Evolutionary conservation across 2,888 invertebrate genomes (phyloP).

Genomic region (Eumerus sabulonum): DNA sequence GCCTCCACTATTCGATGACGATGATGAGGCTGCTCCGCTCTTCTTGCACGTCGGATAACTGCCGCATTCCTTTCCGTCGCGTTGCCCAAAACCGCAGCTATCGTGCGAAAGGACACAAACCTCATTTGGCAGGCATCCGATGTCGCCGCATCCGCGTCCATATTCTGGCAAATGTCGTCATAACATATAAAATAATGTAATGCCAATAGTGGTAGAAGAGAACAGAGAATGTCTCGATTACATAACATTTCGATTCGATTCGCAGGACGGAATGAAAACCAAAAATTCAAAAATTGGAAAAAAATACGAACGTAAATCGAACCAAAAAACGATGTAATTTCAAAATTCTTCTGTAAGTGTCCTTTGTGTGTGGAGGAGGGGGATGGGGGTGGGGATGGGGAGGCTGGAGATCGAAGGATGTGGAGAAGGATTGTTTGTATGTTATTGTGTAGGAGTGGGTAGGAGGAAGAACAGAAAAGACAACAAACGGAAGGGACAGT

Average conservation of each 20-base stretch:
- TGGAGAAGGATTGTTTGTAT: conserved; percentile 20
- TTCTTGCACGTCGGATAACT: conserved; percentile 84
- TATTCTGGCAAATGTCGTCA: conserved; percentile 82
- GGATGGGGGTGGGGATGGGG: not conserved
- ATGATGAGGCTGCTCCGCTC: conserved; percentile 71
- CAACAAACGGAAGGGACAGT: conserved; percentile 24
- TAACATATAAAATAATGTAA: conserved; percentile 69
- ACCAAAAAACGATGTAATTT: conserved; percentile 64
- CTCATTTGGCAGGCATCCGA: conserved; percentile 86
- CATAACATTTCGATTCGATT: conserved; percentile 69
- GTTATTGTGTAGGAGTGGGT: conserved; percentile 31
- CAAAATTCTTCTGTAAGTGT: conserved; percentile 18
- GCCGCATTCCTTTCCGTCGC: conserved; percentile 82
- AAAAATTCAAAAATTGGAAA: conserved; percentile 7
- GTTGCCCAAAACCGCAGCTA: conserved; percentile 83
- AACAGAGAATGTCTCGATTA: conserved; percentile 64
- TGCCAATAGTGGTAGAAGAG: conserved; percentile 68
- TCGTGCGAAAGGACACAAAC: conserved; percentile 84
- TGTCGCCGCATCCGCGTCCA: conserved; percentile 88
- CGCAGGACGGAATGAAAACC: conserved; percentile 61
- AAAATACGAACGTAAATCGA: conserved; percentile 46
- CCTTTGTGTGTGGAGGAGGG: not conserved
- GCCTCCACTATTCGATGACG: conserved; percentile 70
- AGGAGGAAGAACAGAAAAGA: not conserved
- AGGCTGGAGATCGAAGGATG: too few species aligned